Evolutionary conservation across 2,888 invertebrate species (phyloP).

Genomic region (Sinodicranocentrus sp.): DNA sequence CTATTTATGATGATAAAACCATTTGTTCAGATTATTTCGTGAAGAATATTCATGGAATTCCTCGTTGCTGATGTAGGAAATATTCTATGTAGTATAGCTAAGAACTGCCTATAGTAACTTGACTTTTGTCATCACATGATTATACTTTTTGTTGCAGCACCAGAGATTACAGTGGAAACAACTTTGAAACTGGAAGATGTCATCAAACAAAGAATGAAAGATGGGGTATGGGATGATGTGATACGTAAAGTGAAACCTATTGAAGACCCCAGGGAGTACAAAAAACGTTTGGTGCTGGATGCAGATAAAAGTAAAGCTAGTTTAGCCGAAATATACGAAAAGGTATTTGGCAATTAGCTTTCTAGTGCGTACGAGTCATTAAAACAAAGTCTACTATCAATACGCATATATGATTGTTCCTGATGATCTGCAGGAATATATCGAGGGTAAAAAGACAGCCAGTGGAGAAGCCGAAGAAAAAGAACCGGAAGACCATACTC

Average conservation of each 20-base stretch:
- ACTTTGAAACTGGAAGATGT: conserved; percentile 92
- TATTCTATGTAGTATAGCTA: too few relatives aligned
- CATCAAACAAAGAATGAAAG: conserved; percentile 94
- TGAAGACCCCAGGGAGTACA: conserved; percentile 89
- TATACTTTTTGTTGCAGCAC: conserved; percentile 81
- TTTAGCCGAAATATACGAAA: conserved; percentile 95
- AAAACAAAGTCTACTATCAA: too few relatives aligned
- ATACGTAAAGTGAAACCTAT: conserved; percentile 90
- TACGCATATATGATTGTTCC: too few relatives aligned
- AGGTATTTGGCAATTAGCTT: too few relatives aligned
- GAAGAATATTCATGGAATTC: conserved; percentile 75
- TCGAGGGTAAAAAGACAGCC: conserved; percentile 83
- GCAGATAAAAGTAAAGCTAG: conserved; percentile 97
- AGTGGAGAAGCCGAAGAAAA: conserved; percentile 81
- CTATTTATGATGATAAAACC: conserved; percentile 59
- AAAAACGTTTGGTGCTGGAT: conserved; percentile 92
- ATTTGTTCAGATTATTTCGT: conserved; percentile 61
- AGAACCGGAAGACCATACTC: conserved; percentile 86
- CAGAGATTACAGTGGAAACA: conserved; percentile 94
- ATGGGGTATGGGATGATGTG: conserved; percentile 96
- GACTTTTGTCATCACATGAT: too few relatives aligned
- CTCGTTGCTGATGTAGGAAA: conserved; percentile 77
- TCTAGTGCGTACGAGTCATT: too few relatives aligned
- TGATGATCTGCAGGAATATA: conserved; percentile 82
- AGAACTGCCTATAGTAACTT: too few relatives aligned